Percentiles rank a stretch among this genome's conserved stretches.
These are phyloP conservation scores for Charadrius vociferus DNA, from an alignment of 2,113 vertebrate genomes.

Conservation along the genomic window DNA sequence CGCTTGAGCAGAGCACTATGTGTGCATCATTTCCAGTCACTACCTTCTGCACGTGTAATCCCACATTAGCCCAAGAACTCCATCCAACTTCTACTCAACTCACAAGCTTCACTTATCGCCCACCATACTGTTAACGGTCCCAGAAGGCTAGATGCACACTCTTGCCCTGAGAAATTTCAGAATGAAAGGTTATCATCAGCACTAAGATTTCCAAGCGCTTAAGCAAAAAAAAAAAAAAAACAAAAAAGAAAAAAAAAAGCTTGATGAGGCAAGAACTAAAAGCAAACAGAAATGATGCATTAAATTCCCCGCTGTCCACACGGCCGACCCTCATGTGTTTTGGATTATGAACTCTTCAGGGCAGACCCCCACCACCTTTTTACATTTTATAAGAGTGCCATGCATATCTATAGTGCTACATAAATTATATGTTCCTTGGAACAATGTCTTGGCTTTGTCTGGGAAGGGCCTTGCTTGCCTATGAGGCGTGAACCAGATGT, in stretches of 20 bases:
- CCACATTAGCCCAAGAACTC: accelerated
- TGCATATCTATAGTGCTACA: neutral
- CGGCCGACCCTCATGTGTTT: accelerated
- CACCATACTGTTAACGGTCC: neutral
- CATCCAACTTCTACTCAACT: neutral
- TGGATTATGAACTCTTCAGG: neutral
- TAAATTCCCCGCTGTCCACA: neutral
- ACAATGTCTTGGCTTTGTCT: neutral
- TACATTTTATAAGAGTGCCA: neutral
- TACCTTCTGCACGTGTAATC: accelerated
- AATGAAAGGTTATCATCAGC: neutral
- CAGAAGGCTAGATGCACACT: neutral
- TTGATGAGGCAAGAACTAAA: neutral
- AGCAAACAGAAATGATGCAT: neutral
- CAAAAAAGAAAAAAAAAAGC: neutral
- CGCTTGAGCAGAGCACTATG: neutral
- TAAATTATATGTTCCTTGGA: neutral
- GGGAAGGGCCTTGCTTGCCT: neutral
- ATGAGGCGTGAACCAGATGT: neutral
- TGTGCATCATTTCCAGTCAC: neutral
- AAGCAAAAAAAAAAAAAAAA: neutral
- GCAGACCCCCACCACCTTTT: neutral
- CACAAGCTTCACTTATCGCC: neutral
- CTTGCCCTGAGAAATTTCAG: neutral
- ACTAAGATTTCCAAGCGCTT: neutral